A percentile compares a stretch with the other conserved stretches of the same genome.
These are phyloP conservation scores for Rostratula benghalensis DNA, from an alignment of 2,113 vertebrate genomes.

Conservation along the genomic window DNA sequence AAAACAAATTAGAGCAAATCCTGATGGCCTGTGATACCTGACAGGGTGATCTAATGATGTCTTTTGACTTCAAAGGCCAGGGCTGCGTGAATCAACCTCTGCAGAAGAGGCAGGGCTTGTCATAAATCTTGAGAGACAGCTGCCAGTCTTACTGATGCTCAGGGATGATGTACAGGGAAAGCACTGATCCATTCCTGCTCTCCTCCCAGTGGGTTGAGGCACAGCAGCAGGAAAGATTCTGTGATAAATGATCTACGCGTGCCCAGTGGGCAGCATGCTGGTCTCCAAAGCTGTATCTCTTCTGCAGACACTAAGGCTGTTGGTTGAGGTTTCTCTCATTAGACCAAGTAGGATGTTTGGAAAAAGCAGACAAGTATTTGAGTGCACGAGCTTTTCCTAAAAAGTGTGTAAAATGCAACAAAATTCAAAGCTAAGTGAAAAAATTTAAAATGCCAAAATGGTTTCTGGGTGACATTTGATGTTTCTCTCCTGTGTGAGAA, in stretches of 20 bases:
- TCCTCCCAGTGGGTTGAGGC: neutral
- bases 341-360: neutral
- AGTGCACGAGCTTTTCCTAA: neutral
- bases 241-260: neutral
- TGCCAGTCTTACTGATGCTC: conserved; percentile 13
- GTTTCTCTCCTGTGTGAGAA: neutral
- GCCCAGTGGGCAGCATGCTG: neutral
- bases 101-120: neutral
- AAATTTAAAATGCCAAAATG: neutral
- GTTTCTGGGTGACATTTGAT: neutral
- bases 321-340: neutral
- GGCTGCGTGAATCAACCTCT: neutral
- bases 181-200: neutral
- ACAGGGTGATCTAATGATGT: neutral
- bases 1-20: neutral
- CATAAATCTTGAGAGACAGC: conserved; percentile 31
- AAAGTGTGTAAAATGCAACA: neutral
- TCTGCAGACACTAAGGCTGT: neutral
- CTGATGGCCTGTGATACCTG: neutral
- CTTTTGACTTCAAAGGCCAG: neutral
- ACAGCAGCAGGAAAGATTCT: neutral
- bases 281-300: neutral
- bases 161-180: neutral
- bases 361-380: neutral
- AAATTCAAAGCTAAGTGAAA: neutral